Percentiles rank a stretch among this genome's conserved stretches.
Conservation (phyloP, 2,797 vertebrate genomes). For the Euphonia xanthogaster region DNA sequence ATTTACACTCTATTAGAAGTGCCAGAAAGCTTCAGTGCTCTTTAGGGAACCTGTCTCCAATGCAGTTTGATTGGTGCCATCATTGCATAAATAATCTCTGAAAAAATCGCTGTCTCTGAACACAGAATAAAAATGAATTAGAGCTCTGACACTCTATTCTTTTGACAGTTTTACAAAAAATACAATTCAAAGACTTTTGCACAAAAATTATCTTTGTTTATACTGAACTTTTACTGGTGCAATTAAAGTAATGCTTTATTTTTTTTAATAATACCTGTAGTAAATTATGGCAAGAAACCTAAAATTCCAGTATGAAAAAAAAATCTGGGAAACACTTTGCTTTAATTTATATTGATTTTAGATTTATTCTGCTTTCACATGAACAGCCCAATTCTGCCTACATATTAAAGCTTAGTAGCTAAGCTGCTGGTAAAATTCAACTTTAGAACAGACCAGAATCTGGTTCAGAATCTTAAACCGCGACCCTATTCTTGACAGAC, state of each 20-base stretch:
- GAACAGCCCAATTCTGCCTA: neutral
- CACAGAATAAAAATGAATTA: slow-evolving; percentile 44
- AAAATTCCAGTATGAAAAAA: neutral
- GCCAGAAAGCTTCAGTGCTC: slow-evolving; percentile 32
- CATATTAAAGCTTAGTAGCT: neutral
- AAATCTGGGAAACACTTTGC: neutral
- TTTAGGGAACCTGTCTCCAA: slow-evolving; percentile 19
- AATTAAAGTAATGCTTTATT: slow-evolving; percentile 35
- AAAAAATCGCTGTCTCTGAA: slow-evolving; percentile 27
- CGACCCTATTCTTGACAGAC: neutral
- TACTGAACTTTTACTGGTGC: neutral
- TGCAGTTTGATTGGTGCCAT: slow-evolving; percentile 43
- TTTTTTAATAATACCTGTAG: neutral
- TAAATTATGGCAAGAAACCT: neutral
- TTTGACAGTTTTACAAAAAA: slow-evolving; percentile 32
- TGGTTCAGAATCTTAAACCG: neutral
- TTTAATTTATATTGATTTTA: slow-evolving; percentile 20
- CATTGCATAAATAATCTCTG: slow-evolving; percentile 58
- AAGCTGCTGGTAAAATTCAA: neutral
- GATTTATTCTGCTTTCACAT: slow-evolving; percentile 33
- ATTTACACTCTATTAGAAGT: slow-evolving; percentile 43
- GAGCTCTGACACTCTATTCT: neutral
- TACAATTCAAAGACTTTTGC: slow-evolving; percentile 4
- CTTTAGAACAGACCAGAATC: neutral
- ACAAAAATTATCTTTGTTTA: slow-evolving; percentile 7